Evolutionary conservation across 2,797 vertebrate species (phyloP), one percentile per base, ranked within the genome.

Genomic region (Typhlichthys eigenmanni): DNA sequence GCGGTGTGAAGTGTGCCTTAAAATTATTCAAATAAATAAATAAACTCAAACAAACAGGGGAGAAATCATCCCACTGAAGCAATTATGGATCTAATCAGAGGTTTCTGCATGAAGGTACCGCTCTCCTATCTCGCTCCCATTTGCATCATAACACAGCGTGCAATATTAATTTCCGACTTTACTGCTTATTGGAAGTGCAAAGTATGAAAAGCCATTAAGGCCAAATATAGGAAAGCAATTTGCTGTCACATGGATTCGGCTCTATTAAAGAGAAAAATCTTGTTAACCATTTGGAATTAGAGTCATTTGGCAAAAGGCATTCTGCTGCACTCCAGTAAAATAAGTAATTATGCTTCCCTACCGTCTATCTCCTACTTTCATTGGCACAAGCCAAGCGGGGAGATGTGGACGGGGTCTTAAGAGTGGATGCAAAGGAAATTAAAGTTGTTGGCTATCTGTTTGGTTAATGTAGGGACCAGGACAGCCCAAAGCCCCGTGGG

Each of bases 201-300:
- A 88, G 90, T 91, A 91, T 92, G 88, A 93, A 94, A 92, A 93
- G 89, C 90, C 90, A 93, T 93, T 93, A 93, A 88, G 86, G 89
- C 78, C 69, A 87, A 89, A 92, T 93, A 93, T 92, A 92, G 89
- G 90, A 92, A 93, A 92, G 91, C 92, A 92, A 94, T 94, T 93
- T 93, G 89, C 91, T 91, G 91, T 93, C 91, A 91, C 89, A 91
- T 87, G 89, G 87, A 89, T 89, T 92, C 72, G 64, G 88, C 88
- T 92, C 92, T 92, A 93, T 94, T 93, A 92, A 92, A 92, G 90
- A 92, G 88, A 91, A 92, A 91, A 91, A 92, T 92, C 90, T 92
- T 92, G 91, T 93, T 94, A 94, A 92, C 91, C 91, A 92, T 92
- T 92, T 91, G 89, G 89, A 93, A 93, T 94, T 93, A 94, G 92